phyloP scores from a whole-genome alignment of 2,888 invertebrate species.

The Holacanthella duospinosa region DNA sequence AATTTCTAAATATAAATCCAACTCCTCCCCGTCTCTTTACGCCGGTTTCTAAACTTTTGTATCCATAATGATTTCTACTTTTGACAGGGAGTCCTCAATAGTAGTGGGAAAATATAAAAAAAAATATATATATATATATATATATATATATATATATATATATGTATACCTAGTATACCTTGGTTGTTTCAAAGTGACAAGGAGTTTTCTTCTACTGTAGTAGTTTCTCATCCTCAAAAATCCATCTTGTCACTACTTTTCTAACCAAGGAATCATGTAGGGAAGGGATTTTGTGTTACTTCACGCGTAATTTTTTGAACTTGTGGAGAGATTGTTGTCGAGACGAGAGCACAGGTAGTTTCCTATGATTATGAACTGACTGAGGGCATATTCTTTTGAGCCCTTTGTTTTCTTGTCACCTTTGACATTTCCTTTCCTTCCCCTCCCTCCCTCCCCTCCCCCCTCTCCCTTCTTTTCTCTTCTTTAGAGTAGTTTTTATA shows the following conservation, averaged over 20 bases:
- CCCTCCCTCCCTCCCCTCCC: slow-evolving; percentile 6
- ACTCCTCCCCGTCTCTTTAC: not conserved
- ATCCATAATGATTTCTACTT: not conserved
- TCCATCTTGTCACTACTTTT: not conserved
- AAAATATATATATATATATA: no score
- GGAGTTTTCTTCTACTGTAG: not conserved
- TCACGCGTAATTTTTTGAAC: not conserved
- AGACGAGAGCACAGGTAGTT: no score
- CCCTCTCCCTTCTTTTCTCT: slow-evolving; percentile 5
- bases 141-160: no score
- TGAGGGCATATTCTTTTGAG: not conserved
- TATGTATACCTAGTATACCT: not conserved
- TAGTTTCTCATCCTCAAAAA: not conserved
- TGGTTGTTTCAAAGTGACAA: not conserved
- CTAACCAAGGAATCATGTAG: no score
- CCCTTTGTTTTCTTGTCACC: slow-evolving; percentile 6
- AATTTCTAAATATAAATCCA: not conserved
- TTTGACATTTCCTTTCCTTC: slow-evolving; percentile 12
- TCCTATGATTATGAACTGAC: not conserved
- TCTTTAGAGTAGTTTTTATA: slow-evolving; percentile 8
- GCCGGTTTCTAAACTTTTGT: not conserved
- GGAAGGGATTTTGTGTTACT: not conserved
- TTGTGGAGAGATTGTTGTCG: not conserved
- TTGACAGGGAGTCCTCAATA: not conserved
- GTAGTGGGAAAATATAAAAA: not conserved